Conservation (phyloP, 2,113 vertebrate species). For the Gallinago paraguaiae region DNA sequence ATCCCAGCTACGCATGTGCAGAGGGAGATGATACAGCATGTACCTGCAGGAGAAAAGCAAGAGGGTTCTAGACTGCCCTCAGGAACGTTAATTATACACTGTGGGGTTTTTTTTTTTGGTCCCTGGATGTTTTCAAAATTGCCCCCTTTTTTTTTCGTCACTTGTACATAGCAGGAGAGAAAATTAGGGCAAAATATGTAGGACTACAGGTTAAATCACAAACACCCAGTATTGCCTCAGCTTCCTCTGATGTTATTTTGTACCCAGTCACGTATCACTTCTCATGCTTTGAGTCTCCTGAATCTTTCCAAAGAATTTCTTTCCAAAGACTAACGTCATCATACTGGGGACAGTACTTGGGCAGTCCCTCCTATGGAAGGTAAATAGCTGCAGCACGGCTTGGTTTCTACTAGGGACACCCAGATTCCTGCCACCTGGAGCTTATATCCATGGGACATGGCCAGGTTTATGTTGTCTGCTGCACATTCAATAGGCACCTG, state of each 20-base stretch:
- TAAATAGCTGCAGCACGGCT: not conserved
- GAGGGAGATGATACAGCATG: slow-evolving; percentile 93
- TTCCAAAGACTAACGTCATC: not conserved
- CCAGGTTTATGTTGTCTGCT: not conserved
- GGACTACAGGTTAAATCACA: not conserved
- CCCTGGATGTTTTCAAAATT: not conserved
- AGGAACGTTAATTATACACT: not conserved
- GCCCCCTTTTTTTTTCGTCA: not conserved
- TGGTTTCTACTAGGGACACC: not conserved
- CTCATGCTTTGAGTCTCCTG: not conserved
- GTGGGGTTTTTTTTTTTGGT: no score
- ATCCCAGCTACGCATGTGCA: slow-evolving; percentile 94
- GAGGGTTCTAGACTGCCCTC: slow-evolving; percentile 23
- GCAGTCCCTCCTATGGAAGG: not conserved
- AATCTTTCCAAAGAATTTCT: not conserved
- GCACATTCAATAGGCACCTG: not conserved
- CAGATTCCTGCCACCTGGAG: not conserved
- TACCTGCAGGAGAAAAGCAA: slow-evolving; percentile 78
- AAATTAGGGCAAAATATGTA: not conserved
- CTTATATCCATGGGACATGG: not conserved
- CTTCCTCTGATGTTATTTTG: not conserved
- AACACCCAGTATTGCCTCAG: not conserved
- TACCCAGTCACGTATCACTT: not conserved
- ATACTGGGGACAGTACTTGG: not conserved
- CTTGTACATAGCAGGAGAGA: not conserved